Percentiles rank a stretch among this genome's conserved stretches.
Conservation (phyloP, 2,113 vertebrate genomes). For the Hirundichthys speculiger region DNA sequence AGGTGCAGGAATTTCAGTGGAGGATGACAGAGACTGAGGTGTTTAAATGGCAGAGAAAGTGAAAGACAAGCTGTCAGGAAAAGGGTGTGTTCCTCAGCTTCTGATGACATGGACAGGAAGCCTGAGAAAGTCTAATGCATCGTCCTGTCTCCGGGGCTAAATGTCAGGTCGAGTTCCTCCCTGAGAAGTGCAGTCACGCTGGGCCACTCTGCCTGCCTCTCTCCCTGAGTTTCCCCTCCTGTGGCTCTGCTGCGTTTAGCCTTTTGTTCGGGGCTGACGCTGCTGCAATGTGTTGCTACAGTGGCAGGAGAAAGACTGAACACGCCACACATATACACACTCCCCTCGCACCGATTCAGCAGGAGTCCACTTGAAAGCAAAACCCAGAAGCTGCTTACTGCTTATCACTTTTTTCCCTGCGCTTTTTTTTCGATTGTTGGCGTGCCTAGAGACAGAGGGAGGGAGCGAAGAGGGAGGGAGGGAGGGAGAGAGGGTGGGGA, state of each 20-base stretch:
- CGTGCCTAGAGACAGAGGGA: conserved; percentile 67
- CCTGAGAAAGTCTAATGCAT: conserved; percentile 3
- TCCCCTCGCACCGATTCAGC: conserved; percentile 64
- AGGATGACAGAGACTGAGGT: conserved; percentile 20
- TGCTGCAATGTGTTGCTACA: conserved; percentile 62
- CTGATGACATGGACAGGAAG: conserved; percentile 17
- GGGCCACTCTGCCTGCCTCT: conserved; percentile 51
- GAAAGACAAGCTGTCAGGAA: conserved; percentile 17
- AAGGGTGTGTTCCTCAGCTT: conserved; percentile 31
- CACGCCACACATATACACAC: conserved; percentile 40
- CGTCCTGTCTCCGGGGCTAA: conserved; percentile 35
- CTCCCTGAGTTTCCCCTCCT: conserved; percentile 64
- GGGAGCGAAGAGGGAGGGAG: conserved; percentile 25
- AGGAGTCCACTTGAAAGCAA: conserved; percentile 78
- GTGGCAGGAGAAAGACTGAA: conserved; percentile 61
- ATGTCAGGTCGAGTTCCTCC: conserved; percentile 59
- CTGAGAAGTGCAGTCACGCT: conserved; percentile 65
- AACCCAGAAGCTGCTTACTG: conserved; percentile 82
- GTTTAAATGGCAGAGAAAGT: conserved; percentile 21
- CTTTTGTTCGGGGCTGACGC: conserved; percentile 66
- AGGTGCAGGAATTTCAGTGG: conserved; percentile 33
- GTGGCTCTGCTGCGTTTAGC: conserved; percentile 59
- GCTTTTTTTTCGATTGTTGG: conserved; percentile 58
- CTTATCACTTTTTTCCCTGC: conserved; percentile 72
- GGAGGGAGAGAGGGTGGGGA: conserved; percentile 55